Conservation (phyloP, 2,113 vertebrate species). For the Panthera uncia region DNA sequence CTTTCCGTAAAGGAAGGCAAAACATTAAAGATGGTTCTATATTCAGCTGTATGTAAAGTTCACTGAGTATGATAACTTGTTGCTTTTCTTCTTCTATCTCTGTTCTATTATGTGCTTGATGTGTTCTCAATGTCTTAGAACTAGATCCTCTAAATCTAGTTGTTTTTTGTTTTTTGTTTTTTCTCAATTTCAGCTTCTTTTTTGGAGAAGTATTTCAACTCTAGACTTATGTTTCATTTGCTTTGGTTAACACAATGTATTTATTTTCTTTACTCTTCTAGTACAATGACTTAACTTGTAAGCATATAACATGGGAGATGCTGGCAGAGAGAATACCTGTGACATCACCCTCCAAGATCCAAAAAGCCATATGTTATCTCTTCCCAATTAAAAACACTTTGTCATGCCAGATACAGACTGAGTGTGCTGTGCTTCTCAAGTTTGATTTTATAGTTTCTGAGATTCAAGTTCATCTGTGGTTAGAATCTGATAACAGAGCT, state of each 20-base stretch:
- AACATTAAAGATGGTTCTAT: not conserved
- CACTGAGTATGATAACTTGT: not conserved
- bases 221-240: not conserved
- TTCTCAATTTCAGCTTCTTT: not conserved
- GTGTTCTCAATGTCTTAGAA: not conserved
- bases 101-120: not conserved
- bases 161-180: not conserved
- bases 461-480: not conserved
- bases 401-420: constrained; percentile 18
- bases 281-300: not conserved
- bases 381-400: constrained; percentile 3
- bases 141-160: not conserved
- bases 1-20: not conserved
- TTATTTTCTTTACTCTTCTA: constrained; percentile 44
- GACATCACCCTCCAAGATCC: constrained; percentile 33
- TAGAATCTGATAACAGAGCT: constrained; percentile 25
- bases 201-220: not conserved
- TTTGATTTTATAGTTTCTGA: constrained; percentile 40
- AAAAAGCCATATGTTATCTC: constrained; percentile 27
- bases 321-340: not conserved
- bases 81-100: not conserved
- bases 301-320: constrained; percentile 2
- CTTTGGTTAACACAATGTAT: not conserved
- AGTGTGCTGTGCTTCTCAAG: not conserved
- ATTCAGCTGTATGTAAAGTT: not conserved